Evolutionary conservation across 1,140 invertebrate genomes (phyloP), one percentile per base, ranked within the genome.

Genomic region (Ctenoplectra terminalis): DNA sequence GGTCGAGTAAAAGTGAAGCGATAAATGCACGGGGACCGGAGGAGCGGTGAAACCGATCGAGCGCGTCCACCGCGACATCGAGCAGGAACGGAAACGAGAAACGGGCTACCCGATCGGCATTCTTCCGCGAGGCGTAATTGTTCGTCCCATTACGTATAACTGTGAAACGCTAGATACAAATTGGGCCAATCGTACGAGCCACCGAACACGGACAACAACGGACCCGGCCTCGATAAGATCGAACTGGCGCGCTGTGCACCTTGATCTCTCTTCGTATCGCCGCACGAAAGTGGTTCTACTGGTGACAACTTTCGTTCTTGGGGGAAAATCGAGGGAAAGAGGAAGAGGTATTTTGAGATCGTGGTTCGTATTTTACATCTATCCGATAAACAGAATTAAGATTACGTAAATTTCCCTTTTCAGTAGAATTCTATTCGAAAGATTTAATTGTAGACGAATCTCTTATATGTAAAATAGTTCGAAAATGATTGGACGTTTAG

Each of bases 1-100:
- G 81, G 60, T 50, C 54, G 67, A 84, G 78, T 82, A 85, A 89
- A 84, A 90, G 87, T 87, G 76, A 89, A 82, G 72, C 60, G 61
- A 69, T 78, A 78, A 70, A 77, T 43, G 66, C 58, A 48, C 61
- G 69, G 15, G 29, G 13, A 29, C n/a, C 13, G 64, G n/a, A 2
- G 34, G 15, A 23, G 66, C 6, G 29, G 6, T 20, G n/a, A 29
- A 50, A 56, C n/a, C 29, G 76, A 81, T 85, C 75, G 56, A 66
- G 29, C 8, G 50, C 29, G 26, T 52, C 0, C 31, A 61, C 4
- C 63, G 17, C 40, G 43, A 29, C n/a, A 9, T 5, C 29, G 29
- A 4, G 31, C 17, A 9, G 26, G 64, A 84, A 87, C 82, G 71
- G 82, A 86, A 87, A 84, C 52, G 48, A 43, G 64, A 48, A 82